These are phyloP conservation scores for Diplodus puntazzo DNA, from an alignment of 2,797 vertebrate genomes.

Conservation along the genomic window DNA sequence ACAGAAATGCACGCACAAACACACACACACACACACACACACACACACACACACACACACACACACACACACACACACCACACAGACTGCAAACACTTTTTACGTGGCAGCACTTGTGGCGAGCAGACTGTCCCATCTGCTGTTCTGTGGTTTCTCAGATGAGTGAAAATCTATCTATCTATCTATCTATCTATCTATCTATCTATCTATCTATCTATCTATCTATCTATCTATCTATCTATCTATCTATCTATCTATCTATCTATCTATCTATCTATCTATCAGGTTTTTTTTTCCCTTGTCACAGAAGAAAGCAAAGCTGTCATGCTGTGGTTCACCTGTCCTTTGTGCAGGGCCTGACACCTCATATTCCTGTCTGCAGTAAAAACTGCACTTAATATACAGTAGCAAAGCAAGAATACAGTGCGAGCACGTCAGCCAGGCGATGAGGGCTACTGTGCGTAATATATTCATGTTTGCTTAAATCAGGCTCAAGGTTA, in stretches of 20 bases:
- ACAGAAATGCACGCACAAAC: constrained; percentile 35
- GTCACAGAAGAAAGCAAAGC: constrained; percentile 61
- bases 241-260: constrained; percentile 24
- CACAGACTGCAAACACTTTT: constrained; percentile 32
- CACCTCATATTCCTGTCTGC: constrained; percentile 74
- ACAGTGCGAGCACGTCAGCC: constrained; percentile 66
- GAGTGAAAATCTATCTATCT: constrained; percentile 29
- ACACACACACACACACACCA: constrained; percentile 38
- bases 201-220: constrained; percentile 22
- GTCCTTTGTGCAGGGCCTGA: constrained; percentile 73
- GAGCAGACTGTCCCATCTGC: constrained; percentile 45
- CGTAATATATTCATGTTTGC: constrained; percentile 86
- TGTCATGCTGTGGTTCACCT: constrained; percentile 67
- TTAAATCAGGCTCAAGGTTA: constrained; percentile 86
- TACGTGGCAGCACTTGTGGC: constrained; percentile 20
- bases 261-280: constrained; percentile 33
- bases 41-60: constrained; percentile 37
- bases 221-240: constrained; percentile 27
- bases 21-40: constrained; percentile 38
- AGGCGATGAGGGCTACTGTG: constrained; percentile 69
- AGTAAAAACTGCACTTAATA: constrained; percentile 75
- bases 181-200: constrained; percentile 23
- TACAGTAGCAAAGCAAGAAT: constrained; percentile 70
- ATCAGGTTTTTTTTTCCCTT: constrained; percentile 35
- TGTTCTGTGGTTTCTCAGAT: constrained; percentile 44